Base-by-base conservation (phyloP, 2,113 vertebrate genomes). In the Larimichthys crocea region DNA sequence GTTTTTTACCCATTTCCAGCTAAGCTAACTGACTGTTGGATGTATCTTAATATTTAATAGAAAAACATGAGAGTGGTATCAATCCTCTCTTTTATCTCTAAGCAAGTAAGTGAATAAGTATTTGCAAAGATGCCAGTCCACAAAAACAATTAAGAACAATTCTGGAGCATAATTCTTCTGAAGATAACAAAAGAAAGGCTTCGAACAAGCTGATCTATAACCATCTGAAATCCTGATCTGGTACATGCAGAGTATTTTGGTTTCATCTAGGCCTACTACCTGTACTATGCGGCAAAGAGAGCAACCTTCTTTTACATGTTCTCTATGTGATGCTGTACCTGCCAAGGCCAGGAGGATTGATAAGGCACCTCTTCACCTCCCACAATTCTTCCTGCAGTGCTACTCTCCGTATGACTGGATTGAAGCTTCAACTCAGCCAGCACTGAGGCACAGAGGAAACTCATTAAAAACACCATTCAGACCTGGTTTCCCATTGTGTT, bases 271-370 rank as follows among this genome's bases (percentile, higher is more conserved):
- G 35, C 35, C 35, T 40, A 8, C 44, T 40, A 10, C 19, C 35
- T 24, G 6, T 62, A 29, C 55, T 42, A 5, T 19, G 42, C 8
- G 24, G 29, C 10, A 62, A 80, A 67, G 24, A n/a, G 49, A 53
- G 49, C 20, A 61, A 24, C n/a, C 8, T 49, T 59, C 46, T 17
- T 29, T 17, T 53, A 29, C 40, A 61, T 12, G 31, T 17, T 24
- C 29, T 46, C 17, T 44, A 3, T 59, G 26, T 20, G 17, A 68
- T 72, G 26, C 46, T 46, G 46, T 62, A 84, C 96, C 95, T 96
- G 96, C 67, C 91, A 94, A 29, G 95, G 94, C 96, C 96, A 96
- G 3, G 90, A n/a, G 40, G 85, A 82, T 4, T 22, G 49, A 35
- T 16, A 63, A 5, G 0, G 0, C 0, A 83, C 90, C 24, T 88